phyloP scores from a whole-genome alignment of 2,888 invertebrate genomes.

The Drosophila anomalata region DNA sequence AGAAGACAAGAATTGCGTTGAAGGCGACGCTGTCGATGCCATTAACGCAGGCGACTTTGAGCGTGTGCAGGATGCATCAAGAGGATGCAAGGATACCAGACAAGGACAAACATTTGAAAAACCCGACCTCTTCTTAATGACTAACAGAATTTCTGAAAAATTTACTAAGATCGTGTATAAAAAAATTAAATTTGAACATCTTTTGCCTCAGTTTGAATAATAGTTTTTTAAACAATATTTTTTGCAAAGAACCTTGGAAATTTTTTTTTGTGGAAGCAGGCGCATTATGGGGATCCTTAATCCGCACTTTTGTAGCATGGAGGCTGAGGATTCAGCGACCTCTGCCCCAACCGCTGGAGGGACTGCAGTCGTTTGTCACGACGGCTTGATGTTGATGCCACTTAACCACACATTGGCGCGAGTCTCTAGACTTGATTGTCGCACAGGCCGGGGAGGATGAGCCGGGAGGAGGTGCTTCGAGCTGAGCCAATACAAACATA shows the following conservation, averaged over 20 bases:
- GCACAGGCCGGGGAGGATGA: not conserved
- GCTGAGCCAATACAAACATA: conserved; percentile 13
- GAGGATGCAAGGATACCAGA: conserved; percentile 23
- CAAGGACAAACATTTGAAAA: conserved; percentile 23
- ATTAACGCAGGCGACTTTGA: conserved; percentile 16
- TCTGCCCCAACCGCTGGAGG: conserved; percentile 12
- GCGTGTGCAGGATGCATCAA: conserved; percentile 13
- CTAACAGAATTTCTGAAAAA: too few species aligned
- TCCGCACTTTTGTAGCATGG: conserved; percentile 23
- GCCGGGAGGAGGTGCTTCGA: not conserved
- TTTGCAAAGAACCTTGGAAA: not conserved
- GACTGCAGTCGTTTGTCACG: conserved; percentile 8
- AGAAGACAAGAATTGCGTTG: conserved; percentile 29
- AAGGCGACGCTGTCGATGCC: conserved; percentile 7
- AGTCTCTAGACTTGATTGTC: conserved; percentile 29
- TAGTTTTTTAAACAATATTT: not conserved
- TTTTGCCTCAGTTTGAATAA: not conserved
- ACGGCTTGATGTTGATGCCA: conserved; percentile 43
- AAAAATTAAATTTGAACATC: not conserved
- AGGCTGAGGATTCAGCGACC: conserved; percentile 5
- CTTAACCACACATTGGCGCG: conserved; percentile 31
- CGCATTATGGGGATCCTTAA: conserved; percentile 13
- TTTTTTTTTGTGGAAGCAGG: conserved; percentile 5
- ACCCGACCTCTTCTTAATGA: too few species aligned
- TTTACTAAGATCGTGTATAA: too few species aligned